Base-by-base conservation (phyloP, 2,888 invertebrate species). In the Lysandra bellargus region DNA sequence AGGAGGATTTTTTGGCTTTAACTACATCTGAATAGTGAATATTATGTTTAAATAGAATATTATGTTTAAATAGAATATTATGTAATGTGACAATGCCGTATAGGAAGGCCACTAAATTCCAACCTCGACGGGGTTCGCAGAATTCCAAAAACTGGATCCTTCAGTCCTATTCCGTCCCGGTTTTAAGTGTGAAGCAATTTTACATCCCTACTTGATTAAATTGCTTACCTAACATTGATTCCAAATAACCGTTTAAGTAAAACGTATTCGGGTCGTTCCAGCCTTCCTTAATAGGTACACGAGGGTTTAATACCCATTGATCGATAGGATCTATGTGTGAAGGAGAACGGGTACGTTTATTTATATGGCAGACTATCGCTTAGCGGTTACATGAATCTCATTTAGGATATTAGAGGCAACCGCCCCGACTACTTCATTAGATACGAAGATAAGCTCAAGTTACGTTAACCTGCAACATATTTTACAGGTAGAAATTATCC, bases 301-400 rank as follows among this genome's bases (percentile, higher is more conserved):
- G 57, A 33, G 76, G 76, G 76, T 17, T 76, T 76, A 57, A 76
- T 76, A 76, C 76, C 33, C 76, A 57, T 76, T 76, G 76, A 53
- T 76, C 57, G 76, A 76, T 57, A 76, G 33, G 76, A 76, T 76
- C 76, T 76, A 53, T 37, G 17, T 76, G 53, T 53, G 49, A 76
- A 53, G 44, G 76, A 57, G 53, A 76, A 33, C 17, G 57, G 33
- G 74, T 23, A 49, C 75, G 53, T 53, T 75, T 17, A 33, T 57
- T 57, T 53, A 53, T 76, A 30, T 76, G 33, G 30, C 30, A 53
- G 33, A 75, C 49, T 23, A 75, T 30, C 7, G 53, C 53, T 33
- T 53, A 57, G 53, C 17, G 33, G 53, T 33, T 57, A 53, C 76
- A 57, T 17, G 76, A 76, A 53, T 69, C 69, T 69, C 69, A 69